Conservation (phyloP, 2,888 invertebrate genomes). For the Mactromeris polynyma region DNA sequence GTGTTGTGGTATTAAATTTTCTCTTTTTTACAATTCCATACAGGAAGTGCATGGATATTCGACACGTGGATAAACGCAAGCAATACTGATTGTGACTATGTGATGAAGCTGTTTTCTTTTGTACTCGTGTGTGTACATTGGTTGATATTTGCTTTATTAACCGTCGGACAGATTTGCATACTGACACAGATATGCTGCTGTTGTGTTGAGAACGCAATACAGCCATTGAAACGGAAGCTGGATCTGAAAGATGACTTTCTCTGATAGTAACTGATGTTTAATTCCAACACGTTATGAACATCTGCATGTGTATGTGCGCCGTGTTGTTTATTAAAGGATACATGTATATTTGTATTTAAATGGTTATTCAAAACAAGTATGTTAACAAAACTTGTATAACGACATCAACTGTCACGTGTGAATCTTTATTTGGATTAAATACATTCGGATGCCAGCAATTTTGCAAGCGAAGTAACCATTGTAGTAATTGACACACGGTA, state of each 20-base stretch:
- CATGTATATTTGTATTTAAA: no score
- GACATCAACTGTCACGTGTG: no score
- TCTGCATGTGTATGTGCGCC: no score
- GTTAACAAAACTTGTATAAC: no score
- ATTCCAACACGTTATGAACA: no score
- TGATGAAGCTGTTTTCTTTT: constrained; percentile 45
- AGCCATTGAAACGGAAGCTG: constrained; percentile 48
- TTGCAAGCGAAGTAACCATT: no score
- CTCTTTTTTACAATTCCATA: neutral
- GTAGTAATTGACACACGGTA: no score
- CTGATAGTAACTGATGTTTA: neutral
- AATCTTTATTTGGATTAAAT: no score
- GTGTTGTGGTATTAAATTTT: no score
- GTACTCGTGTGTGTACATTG: constrained; percentile 50
- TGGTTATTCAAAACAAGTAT: no score
- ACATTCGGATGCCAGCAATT: no score
- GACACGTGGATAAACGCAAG: constrained; percentile 42
- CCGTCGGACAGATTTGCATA: constrained; percentile 44
- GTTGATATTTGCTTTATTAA: constrained; percentile 36
- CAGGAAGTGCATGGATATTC: constrained; percentile 51
- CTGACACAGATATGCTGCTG: constrained; percentile 54
- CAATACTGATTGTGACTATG: constrained; percentile 40
- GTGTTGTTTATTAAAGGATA: no score
- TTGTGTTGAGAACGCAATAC: constrained; percentile 49
- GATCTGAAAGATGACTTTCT: constrained; percentile 10